Evolutionary conservation across 2,888 invertebrate species (phyloP).

Genomic region (Drosophila siamana): DNA sequence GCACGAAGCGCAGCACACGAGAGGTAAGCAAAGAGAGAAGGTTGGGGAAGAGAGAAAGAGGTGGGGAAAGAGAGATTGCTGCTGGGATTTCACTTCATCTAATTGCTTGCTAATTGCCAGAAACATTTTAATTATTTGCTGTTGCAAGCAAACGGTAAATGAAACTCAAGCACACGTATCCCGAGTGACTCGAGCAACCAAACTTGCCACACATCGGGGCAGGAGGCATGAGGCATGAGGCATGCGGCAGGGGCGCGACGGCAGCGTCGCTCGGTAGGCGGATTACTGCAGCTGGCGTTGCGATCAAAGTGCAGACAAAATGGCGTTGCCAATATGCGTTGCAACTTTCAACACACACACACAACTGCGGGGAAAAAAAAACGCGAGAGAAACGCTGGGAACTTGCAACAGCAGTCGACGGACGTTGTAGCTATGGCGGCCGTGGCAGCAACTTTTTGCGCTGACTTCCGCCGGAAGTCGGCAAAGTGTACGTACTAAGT

Average conservation of each 20-base stretch:
- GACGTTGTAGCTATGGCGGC: conserved; percentile 11
- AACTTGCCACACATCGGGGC: not conserved
- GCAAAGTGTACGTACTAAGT: conserved; percentile 65
- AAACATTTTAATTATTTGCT: conserved; percentile 56
- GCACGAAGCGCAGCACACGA: not conserved
- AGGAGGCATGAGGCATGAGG: not conserved
- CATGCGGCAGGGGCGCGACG: no score
- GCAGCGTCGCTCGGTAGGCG: no score
- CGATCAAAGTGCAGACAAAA: conserved; percentile 41
- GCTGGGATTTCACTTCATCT: conserved; percentile 33
- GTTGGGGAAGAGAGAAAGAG: no score
- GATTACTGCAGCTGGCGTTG: not conserved
- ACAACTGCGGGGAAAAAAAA: no score
- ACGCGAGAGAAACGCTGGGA: not conserved
- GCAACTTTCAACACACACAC: no score
- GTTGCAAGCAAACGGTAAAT: conserved; percentile 33
- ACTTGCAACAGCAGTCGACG: conserved; percentile 5
- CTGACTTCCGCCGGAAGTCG: conserved; percentile 65
- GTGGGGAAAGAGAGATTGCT: not conserved
- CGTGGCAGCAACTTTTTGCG: conserved; percentile 37
- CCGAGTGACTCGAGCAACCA: conserved; percentile 2
- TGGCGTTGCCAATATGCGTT: conserved; percentile 31
- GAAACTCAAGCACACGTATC: conserved; percentile 32
- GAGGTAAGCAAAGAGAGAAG: not conserved
- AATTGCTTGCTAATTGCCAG: conserved; percentile 59